Percentiles rank a stretch among this genome's conserved stretches.
phyloP scores from a whole-genome alignment of 2,888 invertebrate species.

The Leptopilina myrica region DNA sequence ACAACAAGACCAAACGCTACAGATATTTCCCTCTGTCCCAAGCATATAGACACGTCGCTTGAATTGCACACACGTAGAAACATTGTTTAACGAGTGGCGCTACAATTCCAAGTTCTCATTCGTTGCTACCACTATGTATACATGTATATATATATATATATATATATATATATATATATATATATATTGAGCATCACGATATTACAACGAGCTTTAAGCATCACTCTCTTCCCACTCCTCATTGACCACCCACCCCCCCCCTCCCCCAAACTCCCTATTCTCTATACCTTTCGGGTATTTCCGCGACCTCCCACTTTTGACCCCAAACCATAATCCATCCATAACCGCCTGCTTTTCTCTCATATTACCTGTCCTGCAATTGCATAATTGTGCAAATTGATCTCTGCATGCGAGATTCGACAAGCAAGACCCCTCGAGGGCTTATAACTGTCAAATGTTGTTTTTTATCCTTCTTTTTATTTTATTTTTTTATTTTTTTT shows the following conservation, averaged over 20 bases:
- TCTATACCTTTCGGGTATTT: no score
- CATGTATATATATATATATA: no score
- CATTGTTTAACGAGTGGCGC: conserved; percentile 35
- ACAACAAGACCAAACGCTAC: conserved; percentile 51
- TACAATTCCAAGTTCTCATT: conserved; percentile 26
- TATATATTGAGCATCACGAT: conserved; percentile 9
- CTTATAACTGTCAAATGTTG: conserved; percentile 20
- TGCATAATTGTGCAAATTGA: conserved; percentile 25
- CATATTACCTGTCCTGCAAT: conserved; percentile 31
- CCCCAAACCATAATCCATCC: conserved; percentile 1
- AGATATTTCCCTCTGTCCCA: conserved; percentile 29
- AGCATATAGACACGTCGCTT: conserved; percentile 35
- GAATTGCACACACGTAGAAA: conserved; percentile 35
- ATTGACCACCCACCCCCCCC: not conserved
- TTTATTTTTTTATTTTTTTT: no score
- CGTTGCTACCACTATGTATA: not conserved
- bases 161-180: no score
- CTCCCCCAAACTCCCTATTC: not conserved
- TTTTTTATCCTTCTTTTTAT: not conserved
- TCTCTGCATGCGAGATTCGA: conserved; percentile 20
- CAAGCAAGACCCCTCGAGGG: conserved; percentile 22
- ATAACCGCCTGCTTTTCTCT: conserved; percentile 31
- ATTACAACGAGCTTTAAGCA: conserved; percentile 22
- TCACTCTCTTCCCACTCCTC: not conserved
- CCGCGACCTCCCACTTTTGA: not conserved